phyloP scores from a whole-genome alignment of 2,888 invertebrate genomes.

The Pristionchus maxplancki region DNA sequence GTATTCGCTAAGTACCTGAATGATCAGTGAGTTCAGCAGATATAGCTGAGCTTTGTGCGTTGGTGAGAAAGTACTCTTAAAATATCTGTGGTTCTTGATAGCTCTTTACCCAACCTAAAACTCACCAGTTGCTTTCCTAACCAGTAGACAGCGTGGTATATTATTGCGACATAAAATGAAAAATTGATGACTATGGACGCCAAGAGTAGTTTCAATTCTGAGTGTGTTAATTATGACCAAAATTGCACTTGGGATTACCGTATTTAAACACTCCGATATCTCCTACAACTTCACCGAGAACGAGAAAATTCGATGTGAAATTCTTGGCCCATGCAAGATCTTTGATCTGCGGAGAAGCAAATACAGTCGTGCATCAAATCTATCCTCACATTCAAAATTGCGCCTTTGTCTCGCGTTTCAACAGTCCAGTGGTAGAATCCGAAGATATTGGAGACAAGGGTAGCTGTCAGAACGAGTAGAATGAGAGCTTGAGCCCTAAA shows the following conservation, averaged over 20 bases:
- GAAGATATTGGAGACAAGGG: not conserved
- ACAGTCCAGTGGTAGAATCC: not conserved
- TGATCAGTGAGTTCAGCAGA: not conserved
- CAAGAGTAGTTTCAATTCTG: not conserved
- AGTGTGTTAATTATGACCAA: not conserved
- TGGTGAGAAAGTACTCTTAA: not conserved
- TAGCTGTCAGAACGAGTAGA: not conserved
- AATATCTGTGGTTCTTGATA: no score
- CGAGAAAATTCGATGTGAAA: not conserved
- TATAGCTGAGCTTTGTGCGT: not conserved
- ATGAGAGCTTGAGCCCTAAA: not conserved
- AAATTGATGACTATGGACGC: not conserved
- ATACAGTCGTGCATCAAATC: no score
- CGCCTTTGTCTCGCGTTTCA: not conserved
- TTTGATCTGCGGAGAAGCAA: no score
- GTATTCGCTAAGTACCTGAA: not conserved
- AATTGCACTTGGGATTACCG: no score
- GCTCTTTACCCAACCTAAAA: not conserved
- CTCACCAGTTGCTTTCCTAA: not conserved
- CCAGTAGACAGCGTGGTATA: not conserved
- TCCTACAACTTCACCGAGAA: not conserved
- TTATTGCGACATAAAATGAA: not conserved
- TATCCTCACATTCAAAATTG: not conserved
- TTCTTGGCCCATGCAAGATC: not conserved
- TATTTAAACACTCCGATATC: not conserved